These are phyloP conservation scores for Cremastinae sp. DNA, from an alignment of 2,888 invertebrate species.

Conservation along the genomic window DNA sequence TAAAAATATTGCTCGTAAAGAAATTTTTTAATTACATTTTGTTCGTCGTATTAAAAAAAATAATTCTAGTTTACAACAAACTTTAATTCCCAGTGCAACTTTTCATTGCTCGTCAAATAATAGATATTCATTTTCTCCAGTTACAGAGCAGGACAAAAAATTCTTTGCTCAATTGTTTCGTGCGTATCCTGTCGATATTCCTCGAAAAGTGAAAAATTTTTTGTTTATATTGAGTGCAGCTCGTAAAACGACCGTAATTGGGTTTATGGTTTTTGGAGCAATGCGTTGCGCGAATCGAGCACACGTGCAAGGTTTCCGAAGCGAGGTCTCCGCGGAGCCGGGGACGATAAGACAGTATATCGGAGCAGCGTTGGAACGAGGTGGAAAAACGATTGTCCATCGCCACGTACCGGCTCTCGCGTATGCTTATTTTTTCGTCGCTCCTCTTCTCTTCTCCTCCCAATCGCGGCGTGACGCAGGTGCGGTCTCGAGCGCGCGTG, in stretches of 20 bases:
- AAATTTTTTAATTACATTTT: no score
- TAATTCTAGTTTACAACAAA: no score
- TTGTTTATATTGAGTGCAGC: not conserved
- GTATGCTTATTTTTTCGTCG: conserved; percentile 48
- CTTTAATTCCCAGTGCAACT: no score
- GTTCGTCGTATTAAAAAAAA: no score
- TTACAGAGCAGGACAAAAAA: no score
- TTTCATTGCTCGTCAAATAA: no score
- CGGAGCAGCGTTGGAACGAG: conserved; percentile 5
- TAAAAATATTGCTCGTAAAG: no score
- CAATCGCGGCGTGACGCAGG: conserved; percentile 43
- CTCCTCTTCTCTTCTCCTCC: not conserved
- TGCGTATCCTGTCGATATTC: conserved; percentile 18
- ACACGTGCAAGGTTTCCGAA: conserved; percentile 51
- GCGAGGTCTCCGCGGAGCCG: conserved; percentile 24
- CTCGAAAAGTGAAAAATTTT: not conserved
- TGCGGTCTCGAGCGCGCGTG: conserved; percentile 28
- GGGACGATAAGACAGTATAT: conserved; percentile 59
- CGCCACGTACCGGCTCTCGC: conserved; percentile 55
- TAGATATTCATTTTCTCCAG: no score
- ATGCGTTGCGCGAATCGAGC: conserved; percentile 46
- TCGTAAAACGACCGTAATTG: conserved; percentile 34
- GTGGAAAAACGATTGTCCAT: conserved; percentile 54
- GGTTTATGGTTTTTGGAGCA: conserved; percentile 50
- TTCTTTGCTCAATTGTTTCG: not conserved